phyloP scores from a whole-genome alignment of 2,797 vertebrate genomes.

The Platalea minor region DNA sequence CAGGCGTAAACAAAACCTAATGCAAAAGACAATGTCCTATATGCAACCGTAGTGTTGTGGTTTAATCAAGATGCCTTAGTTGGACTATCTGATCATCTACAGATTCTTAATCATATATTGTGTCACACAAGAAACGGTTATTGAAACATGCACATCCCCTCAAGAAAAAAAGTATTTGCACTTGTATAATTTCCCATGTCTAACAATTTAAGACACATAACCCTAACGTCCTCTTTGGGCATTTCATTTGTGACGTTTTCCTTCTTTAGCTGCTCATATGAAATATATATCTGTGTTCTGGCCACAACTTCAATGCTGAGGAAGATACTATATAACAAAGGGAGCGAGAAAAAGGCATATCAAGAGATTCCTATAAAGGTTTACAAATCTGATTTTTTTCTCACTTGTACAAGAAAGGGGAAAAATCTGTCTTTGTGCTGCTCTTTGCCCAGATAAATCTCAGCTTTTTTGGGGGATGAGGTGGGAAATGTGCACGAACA shows the following conservation, averaged over 20 bases:
- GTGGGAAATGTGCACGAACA: background rate
- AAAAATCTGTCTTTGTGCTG: background rate
- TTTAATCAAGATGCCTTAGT: background rate
- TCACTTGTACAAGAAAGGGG: background rate
- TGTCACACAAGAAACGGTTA: background rate
- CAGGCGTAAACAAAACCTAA: background rate
- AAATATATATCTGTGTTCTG: background rate
- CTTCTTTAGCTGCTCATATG: background rate
- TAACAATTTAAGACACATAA: background rate
- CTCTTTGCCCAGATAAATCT: background rate
- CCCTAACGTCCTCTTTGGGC: fast-evolving
- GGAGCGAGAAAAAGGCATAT: background rate
- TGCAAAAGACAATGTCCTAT: background rate
- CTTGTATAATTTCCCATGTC: fast-evolving
- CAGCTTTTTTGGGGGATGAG: background rate
- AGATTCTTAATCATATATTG: background rate
- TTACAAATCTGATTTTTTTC: background rate
- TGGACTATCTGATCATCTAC: background rate
- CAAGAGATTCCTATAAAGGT: background rate
- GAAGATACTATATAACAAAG: fast-evolving
- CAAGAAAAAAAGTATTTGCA: background rate
- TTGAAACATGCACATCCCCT: background rate
- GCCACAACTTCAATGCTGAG: background rate
- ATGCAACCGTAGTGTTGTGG: background rate
- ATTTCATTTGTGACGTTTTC: background rate